phyloP scores from a whole-genome alignment of 2,888 invertebrate genomes.

The Conistra vaccinii region DNA sequence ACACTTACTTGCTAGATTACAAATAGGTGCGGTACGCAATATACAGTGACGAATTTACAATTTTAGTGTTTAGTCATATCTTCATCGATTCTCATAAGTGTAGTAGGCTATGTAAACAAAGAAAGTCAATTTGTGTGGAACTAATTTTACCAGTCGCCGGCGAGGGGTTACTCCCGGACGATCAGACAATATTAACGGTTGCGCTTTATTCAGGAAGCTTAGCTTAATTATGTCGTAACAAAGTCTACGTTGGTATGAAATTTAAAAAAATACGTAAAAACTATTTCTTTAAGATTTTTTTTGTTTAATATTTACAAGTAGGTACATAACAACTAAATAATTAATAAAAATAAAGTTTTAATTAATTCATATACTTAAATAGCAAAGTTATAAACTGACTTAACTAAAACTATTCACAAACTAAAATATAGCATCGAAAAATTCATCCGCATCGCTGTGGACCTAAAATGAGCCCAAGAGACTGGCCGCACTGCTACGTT shows the following conservation, averaged over 20 bases:
- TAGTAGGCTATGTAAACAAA: conserved; percentile 50
- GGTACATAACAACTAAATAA: no score
- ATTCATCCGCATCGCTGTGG: no score
- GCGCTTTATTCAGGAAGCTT: conserved; percentile 40
- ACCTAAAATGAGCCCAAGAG: no score
- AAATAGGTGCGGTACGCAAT: conserved; percentile 16
- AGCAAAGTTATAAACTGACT: no score
- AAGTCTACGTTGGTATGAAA: conserved; percentile 25
- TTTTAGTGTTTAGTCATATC: conserved; percentile 41
- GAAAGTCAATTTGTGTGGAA: conserved; percentile 64
- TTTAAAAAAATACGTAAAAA: no score
- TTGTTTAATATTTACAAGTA: no score
- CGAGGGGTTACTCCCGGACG: conserved; percentile 67
- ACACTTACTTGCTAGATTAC: background rate
- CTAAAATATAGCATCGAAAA: no score
- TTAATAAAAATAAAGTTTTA: no score
- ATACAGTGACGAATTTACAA: conserved; percentile 36
- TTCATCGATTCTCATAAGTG: conserved; percentile 41
- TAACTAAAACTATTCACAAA: no score
- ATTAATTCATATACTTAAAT: no score
- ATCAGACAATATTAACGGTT: conserved; percentile 62
- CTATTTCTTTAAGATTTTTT: no score
- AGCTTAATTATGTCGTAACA: conserved; percentile 26
- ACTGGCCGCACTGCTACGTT: no score
- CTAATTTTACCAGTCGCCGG: conserved; percentile 68